Percentiles rank a stretch among this genome's conserved stretches.
phyloP scores from a whole-genome alignment of 2,888 invertebrate species.

The Prosapia bicincta region DNA sequence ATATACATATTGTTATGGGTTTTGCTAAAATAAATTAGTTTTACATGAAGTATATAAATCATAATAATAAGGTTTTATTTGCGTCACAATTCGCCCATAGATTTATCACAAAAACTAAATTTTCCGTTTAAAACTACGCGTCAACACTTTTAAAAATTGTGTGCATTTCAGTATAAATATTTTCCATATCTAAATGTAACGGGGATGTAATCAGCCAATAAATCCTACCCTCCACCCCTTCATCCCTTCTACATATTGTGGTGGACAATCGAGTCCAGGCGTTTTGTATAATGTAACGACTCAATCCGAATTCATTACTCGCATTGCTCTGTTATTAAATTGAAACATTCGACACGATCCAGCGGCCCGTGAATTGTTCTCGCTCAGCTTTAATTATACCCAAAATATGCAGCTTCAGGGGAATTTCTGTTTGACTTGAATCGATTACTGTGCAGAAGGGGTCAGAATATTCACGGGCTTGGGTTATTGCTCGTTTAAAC shows the following conservation, averaged over 20 bases:
- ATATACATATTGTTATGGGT: too few species aligned
- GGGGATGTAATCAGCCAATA: background rate
- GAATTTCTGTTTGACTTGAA: background rate
- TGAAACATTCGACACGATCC: slow-evolving; percentile 2
- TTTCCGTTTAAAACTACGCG: too few species aligned
- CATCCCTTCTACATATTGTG: background rate
- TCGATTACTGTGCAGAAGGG: background rate
- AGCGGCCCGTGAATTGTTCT: background rate
- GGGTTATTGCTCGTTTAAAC: too few species aligned
- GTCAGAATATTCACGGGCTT: background rate
- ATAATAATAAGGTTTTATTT: too few species aligned
- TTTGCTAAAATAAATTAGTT: too few species aligned
- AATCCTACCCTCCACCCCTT: background rate
- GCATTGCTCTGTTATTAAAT: background rate
- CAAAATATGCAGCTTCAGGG: background rate
- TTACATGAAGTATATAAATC: too few species aligned
- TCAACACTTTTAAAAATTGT: background rate
- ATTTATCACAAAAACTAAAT: too few species aligned
- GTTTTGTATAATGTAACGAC: background rate
- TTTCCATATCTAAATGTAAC: background rate
- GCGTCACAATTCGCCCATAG: too few species aligned
- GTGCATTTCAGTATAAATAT: background rate
- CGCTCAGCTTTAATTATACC: background rate
- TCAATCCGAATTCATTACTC: background rate
- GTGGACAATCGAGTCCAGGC: background rate